Base-by-base conservation (phyloP, 2,113 vertebrate species). In the Callithrix jacchus region DNA sequence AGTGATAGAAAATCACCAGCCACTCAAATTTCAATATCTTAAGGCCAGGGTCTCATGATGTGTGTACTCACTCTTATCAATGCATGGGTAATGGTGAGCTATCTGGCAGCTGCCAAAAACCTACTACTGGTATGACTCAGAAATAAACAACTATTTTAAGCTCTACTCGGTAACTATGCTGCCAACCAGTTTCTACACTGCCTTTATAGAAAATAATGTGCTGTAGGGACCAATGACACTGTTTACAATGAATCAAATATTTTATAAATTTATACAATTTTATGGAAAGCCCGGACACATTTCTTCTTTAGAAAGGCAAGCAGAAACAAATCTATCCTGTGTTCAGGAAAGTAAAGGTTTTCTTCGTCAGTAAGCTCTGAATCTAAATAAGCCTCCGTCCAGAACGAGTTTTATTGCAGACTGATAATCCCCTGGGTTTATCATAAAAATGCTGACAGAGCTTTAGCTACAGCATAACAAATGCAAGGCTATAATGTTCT, bases 391-490 rank as follows among this genome's bases (percentile, higher is more conserved):
- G 61, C 95, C 87, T 95, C 81, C 21, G 79, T 76, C 85, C 81
- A 35, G 27, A 68, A 64, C 25, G 37, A 96, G 86, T 97, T 98
- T 97, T 94, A 97, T 3, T 96, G 84, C 54, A 86, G 61, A 93
- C 91, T 79, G 89, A 95, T 93, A 89, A 96, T 88, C 77, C 90
- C 49, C 47, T 45, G 70, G 84, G 92, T 97, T 97, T 93, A 92
- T 86, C 91, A 97, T 37, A 92, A 95, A 98, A 96, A 27, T 95
- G 85, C 81, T 97, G 97, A 98, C 68, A 74, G 6, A 52, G 87
- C 91, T 56, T 5, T 77, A 90, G 89, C 87, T 83, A 54, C 47
- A 45, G 18, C 58, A 84, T 71, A 52, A 94, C 49, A 90, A 97
- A 97, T 42, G 80, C 54, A 96, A 96, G 16, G n/a, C 80, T 92